Base-by-base conservation (phyloP, 1,140 invertebrate genomes). In the Meloidogyne exigua region DNA sequence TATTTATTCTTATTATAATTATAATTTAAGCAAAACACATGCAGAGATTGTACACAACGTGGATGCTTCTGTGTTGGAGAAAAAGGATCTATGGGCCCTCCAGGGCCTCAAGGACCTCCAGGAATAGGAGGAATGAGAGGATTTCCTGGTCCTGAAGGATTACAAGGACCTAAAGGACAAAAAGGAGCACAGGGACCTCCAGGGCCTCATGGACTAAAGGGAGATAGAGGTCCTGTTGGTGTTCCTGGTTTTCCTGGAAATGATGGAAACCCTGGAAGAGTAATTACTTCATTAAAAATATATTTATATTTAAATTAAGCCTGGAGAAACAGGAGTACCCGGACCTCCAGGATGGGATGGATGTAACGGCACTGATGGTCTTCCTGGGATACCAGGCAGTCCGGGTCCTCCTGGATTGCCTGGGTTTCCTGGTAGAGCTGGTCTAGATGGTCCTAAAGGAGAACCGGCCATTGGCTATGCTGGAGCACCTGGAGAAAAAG, bases 371-470 rank as follows among this genome's bases (percentile, higher is more conserved):
- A 87, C 86, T 66, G 87, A 87, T 74, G 85, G 85, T 68, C 68
- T 80, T 21, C 69, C 87, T 28, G 85, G 85, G 15, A 25, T 87
- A 11, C 85, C 86, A 57, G 85, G 85, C 76, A 62, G 76, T 32
- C 75, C 84, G 18, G 87, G 87, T 10, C 76, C 81, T 13, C 82
- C 82, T 57, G 85, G 85, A 39, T 64, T 83, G 15, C 80, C 84
- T 49, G 83, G 85, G 10, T 83, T 81, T 63, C 86, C 86, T 70
- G 94, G 94, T 18, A 73, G 87, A 23, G 72, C 85, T 75, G 86
- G 86, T 76, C 63, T 78, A n/a, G 69, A 85, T 67, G 86, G 87
- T 23, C 75, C 67, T 49, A 88, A 87, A 73, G 85, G 85, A 71
- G 85, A 87, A 70, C 86, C 85, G 13, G 85, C 87, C n/a, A 82